Percentiles rank a stretch among this genome's conserved stretches.
phyloP scores from a whole-genome alignment of 2,113 vertebrate species.

The Hipposideros armiger region DNA sequence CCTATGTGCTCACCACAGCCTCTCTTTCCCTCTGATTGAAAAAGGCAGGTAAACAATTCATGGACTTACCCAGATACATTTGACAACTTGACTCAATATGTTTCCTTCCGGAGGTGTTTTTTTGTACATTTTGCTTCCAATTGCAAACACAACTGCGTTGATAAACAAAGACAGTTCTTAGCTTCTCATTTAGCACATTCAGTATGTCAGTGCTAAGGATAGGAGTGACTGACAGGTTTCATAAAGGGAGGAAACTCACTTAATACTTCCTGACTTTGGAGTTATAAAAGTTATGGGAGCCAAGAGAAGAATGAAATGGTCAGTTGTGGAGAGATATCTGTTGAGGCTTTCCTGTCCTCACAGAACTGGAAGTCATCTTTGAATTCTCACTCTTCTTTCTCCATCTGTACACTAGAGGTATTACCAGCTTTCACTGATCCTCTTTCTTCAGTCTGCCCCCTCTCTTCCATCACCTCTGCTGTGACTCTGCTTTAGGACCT shows the following conservation, averaged over 20 bases:
- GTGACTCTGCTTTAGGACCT: neutral
- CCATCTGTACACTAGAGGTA: neutral
- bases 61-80: conserved; percentile 93
- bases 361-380: conserved; percentile 15
- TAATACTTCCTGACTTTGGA: neutral
- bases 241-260: neutral
- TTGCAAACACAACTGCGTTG: conserved; percentile 93
- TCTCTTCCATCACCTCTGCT: neutral
- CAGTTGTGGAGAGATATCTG: neutral
- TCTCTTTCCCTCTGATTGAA: neutral
- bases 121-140: conserved; percentile 94
- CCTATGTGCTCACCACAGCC: neutral
- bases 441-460: neutral
- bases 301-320: neutral
- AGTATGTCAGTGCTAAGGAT: neutral
- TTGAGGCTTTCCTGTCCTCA: neutral
- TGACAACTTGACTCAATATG: conserved; percentile 92
- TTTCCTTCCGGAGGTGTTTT: conserved; percentile 95
- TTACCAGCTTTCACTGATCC: neutral
- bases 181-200: neutral
- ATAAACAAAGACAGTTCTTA: conserved; percentile 61
- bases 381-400: neutral
- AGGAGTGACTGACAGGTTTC: neutral
- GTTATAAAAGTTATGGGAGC: neutral
- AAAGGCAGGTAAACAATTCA: conserved; percentile 40